phyloP scores from a whole-genome alignment of 2,113 vertebrate genomes.

The Gambusia holbrooki region DNA sequence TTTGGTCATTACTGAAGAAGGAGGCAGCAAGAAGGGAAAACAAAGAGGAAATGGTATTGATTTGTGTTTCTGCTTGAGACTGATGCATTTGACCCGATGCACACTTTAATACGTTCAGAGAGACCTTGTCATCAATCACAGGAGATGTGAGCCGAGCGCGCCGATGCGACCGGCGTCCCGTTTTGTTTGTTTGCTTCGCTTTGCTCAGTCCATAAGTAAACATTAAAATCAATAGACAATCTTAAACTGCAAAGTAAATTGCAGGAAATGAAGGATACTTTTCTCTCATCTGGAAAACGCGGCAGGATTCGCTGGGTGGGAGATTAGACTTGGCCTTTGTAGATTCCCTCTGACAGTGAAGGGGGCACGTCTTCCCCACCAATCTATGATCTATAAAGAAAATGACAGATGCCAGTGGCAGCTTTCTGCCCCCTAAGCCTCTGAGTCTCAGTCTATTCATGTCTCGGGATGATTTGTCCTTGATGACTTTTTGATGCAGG shows the following conservation, averaged over 20 bases:
- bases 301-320: slow-evolving; percentile 67
- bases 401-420: slow-evolving; percentile 71
- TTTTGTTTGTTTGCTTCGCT: slow-evolving; percentile 73
- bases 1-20: slow-evolving; percentile 81
- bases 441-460: slow-evolving; percentile 67
- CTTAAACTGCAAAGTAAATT: slow-evolving; percentile 87
- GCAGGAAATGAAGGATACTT: slow-evolving; percentile 82
- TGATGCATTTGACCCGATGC: slow-evolving; percentile 81
- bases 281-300: slow-evolving; percentile 81
- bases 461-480: slow-evolving; percentile 70
- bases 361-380: slow-evolving; percentile 72
- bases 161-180: slow-evolving; percentile 53
- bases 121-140: slow-evolving; percentile 82
- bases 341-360: slow-evolving; percentile 73
- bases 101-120: slow-evolving; percentile 81
- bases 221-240: slow-evolving; percentile 92
- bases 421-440: slow-evolving; percentile 63
- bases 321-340: slow-evolving; percentile 75
- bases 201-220: slow-evolving; percentile 83
- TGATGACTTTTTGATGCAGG: slow-evolving; percentile 73
- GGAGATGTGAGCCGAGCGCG: slow-evolving; percentile 71
- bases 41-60: slow-evolving; percentile 80
- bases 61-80: slow-evolving; percentile 76
- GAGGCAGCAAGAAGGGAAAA: slow-evolving; percentile 66
- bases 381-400: slow-evolving; percentile 70